phyloP scores from a whole-genome alignment of 2,888 invertebrate genomes.

The Seladonia tumulorum region DNA sequence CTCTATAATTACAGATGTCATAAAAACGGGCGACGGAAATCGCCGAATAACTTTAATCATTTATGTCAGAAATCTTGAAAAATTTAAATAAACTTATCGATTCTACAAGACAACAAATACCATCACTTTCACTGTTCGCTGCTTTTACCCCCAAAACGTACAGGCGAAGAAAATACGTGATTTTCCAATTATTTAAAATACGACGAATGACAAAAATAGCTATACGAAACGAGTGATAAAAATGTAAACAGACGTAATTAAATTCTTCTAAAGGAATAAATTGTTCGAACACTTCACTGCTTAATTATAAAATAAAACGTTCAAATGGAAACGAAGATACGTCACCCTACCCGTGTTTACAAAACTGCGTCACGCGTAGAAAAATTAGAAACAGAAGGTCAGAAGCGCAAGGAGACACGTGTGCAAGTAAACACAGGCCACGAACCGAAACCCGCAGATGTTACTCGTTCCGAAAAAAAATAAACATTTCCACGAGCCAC shows the following conservation, averaged over 20 bases:
- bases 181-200: no score
- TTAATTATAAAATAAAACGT: background rate
- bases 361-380: background rate
- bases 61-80: no score
- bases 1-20: no score
- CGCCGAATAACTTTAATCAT: no score
- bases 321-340: background rate
- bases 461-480: background rate
- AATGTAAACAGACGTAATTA: background rate
- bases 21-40: no score
- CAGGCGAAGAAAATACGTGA: no score
- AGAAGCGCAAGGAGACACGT: background rate
- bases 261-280: background rate
- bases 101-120: no score
- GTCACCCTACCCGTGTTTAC: background rate
- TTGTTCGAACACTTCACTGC: background rate
- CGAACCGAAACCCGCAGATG: background rate
- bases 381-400: background rate
- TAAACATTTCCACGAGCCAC: background rate
- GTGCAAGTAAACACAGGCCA: background rate
- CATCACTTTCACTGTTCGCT: no score
- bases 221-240: background rate
- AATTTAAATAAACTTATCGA: no score
- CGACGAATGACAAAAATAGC: no score
- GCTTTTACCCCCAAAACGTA: no score